These are phyloP conservation scores for Vollenhovia emeryi DNA, from an alignment of 1,140 invertebrate genomes.

Conservation along the genomic window DNA sequence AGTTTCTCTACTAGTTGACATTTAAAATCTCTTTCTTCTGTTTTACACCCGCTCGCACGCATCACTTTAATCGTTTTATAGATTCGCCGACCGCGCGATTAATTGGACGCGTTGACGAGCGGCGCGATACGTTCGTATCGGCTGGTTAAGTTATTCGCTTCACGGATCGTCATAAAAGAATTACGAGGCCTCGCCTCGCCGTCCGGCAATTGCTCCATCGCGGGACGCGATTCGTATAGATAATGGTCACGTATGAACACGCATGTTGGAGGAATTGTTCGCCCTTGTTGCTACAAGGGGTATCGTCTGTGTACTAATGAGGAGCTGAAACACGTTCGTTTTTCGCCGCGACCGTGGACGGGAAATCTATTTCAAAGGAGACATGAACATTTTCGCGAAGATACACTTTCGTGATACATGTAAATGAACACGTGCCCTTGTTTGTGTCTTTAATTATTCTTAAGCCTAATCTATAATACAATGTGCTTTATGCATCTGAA, in stretches of 20 bases:
- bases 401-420: background rate
- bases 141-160: conserved; percentile 69
- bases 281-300: conserved; percentile 53
- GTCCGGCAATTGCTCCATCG: conserved; percentile 51
- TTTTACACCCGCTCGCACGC: background rate
- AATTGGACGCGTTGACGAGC: conserved; percentile 57
- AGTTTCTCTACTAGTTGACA: background rate
- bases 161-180: conserved; percentile 64
- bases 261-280: conserved; percentile 50
- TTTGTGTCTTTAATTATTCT: too few relatives aligned
- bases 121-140: conserved; percentile 32
- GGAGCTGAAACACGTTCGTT: background rate
- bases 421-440: background rate
- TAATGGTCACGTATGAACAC: conserved; percentile 61
- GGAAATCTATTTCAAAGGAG: background rate
- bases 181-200: conserved; percentile 50
- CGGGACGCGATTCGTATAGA: conserved; percentile 38
- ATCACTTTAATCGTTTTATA: conserved; percentile 40
- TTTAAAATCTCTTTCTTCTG: background rate
- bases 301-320: conserved; percentile 57
- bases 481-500: too few relatives aligned
- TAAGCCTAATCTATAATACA: too few relatives aligned
- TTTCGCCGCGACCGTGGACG: background rate
- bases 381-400: background rate
- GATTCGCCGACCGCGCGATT: conserved; percentile 19